Percentiles rank a stretch among this genome's conserved stretches.
phyloP scores from a whole-genome alignment of 2,797 vertebrate genomes.

The Acanthurus tractus region DNA sequence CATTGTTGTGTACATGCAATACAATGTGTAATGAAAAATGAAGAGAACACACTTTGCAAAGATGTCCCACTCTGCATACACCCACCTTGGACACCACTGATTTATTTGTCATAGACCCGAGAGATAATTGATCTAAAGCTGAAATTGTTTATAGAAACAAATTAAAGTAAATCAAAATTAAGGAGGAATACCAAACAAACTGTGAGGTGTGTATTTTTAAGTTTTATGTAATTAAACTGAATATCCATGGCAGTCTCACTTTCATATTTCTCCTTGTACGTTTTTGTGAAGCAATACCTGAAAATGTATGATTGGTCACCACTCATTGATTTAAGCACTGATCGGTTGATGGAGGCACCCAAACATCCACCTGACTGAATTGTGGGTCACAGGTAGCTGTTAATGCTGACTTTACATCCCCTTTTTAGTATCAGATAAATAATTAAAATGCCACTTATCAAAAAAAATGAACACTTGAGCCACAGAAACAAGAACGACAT shows the following conservation, averaged over 20 bases:
- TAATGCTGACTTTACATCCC: too few relatives aligned
- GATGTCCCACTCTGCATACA: not conserved
- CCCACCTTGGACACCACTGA: not conserved
- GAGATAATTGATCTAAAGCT: not conserved
- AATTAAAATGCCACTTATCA: too few relatives aligned
- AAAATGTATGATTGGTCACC: too few relatives aligned
- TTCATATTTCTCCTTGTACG: not conserved
- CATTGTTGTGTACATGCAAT: not conserved
- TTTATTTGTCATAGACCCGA: not conserved
- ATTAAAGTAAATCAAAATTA: not conserved
- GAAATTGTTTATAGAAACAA: not conserved
- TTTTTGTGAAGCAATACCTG: not conserved
- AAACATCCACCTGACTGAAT: too few relatives aligned
- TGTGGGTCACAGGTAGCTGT: too few relatives aligned
- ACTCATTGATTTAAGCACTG: too few relatives aligned
- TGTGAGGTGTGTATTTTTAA: too few relatives aligned
- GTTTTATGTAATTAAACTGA: not conserved
- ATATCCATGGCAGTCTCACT: not conserved
- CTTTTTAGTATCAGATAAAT: too few relatives aligned
- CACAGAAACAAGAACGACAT: too few relatives aligned
- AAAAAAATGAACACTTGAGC: too few relatives aligned
- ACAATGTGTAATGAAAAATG: too few relatives aligned
- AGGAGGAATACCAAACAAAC: not conserved
- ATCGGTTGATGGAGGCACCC: too few relatives aligned
- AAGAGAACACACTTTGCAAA: not conserved